phyloP scores from a whole-genome alignment of 2,888 invertebrate genomes.

The Paralinhomoeus sp. region DNA sequence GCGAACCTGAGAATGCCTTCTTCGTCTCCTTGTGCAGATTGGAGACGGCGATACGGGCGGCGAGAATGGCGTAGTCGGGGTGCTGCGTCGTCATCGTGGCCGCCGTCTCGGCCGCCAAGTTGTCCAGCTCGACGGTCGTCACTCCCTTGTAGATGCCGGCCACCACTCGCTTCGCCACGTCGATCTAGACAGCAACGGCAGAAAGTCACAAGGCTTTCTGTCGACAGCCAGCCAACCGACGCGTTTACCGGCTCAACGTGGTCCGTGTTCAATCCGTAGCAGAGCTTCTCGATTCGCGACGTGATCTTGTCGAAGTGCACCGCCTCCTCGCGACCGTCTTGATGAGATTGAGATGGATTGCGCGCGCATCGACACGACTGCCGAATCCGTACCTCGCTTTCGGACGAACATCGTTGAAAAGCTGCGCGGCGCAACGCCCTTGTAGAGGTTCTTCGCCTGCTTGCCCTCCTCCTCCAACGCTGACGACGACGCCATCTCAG shows the following conservation, averaged over 20 bases:
- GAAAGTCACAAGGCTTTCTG: not conserved
- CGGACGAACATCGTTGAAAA: too few species aligned
- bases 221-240: not conserved
- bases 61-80: conserved; percentile 62
- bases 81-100: conserved; percentile 91
- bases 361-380: too few species aligned
- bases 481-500: too few species aligned
- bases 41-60: conserved; percentile 65
- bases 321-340: conserved; percentile 59
- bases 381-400: too few species aligned
- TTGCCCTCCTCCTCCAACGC: too few species aligned
- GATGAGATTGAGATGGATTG: too few species aligned
- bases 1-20: conserved; percentile 45
- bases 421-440: too few species aligned
- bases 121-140: conserved; percentile 84
- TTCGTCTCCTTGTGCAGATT: conserved; percentile 95
- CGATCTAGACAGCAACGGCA: conserved; percentile 16
- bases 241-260: conserved; percentile 72
- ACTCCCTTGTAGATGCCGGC: conserved; percentile 84
- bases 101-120: conserved; percentile 92
- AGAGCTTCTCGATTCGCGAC: conserved; percentile 72
- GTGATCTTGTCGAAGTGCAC: conserved; percentile 96
- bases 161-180: conserved; percentile 50
- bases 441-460: too few species aligned
- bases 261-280: conserved; percentile 81